These are phyloP conservation scores for Thunnus maccoyii DNA, from an alignment of 2,113 vertebrate genomes.

Conservation along the genomic window DNA sequence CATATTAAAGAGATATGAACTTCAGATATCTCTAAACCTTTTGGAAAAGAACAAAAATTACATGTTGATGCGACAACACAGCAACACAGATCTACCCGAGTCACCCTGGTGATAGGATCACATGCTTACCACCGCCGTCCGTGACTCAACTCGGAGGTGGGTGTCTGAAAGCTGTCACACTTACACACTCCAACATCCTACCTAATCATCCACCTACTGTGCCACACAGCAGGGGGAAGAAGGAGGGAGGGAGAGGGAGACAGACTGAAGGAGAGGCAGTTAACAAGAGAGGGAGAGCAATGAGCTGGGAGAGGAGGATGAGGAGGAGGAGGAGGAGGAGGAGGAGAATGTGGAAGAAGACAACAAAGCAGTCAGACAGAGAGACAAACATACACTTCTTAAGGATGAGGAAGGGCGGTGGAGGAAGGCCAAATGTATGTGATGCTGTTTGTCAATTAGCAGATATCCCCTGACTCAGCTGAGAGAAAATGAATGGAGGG, in stretches of 20 bases:
- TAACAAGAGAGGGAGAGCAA: constrained; percentile 61
- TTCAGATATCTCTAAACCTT: constrained; percentile 17
- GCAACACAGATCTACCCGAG: constrained; percentile 76
- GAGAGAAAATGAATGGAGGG: constrained; percentile 60
- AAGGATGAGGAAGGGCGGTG: constrained; percentile 20
- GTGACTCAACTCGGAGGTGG: constrained; percentile 83
- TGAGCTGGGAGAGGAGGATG: constrained; percentile 32
- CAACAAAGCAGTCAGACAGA: constrained; percentile 34
- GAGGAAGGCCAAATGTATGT: constrained; percentile 36
- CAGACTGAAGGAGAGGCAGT: constrained; percentile 72
- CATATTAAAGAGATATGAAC: neutral
- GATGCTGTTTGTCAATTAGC: constrained; percentile 69
- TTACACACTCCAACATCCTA: constrained; percentile 81
- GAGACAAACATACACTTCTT: constrained; percentile 25
- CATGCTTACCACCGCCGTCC: constrained; percentile 73
- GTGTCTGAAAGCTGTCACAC: constrained; percentile 83
- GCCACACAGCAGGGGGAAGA: constrained; percentile 69
- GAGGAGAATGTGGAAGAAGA: constrained; percentile 13
- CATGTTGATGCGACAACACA: constrained; percentile 59
- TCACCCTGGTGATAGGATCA: constrained; percentile 83
- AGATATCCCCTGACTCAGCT: constrained; percentile 80
- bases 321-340: neutral
- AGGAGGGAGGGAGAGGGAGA: constrained; percentile 58
- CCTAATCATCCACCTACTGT: constrained; percentile 84
- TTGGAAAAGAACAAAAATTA: constrained; percentile 52